Percentiles rank a stretch among this genome's conserved stretches.
Conservation (phyloP, 1,140 invertebrate genomes). For the Drosophila azteca region DNA sequence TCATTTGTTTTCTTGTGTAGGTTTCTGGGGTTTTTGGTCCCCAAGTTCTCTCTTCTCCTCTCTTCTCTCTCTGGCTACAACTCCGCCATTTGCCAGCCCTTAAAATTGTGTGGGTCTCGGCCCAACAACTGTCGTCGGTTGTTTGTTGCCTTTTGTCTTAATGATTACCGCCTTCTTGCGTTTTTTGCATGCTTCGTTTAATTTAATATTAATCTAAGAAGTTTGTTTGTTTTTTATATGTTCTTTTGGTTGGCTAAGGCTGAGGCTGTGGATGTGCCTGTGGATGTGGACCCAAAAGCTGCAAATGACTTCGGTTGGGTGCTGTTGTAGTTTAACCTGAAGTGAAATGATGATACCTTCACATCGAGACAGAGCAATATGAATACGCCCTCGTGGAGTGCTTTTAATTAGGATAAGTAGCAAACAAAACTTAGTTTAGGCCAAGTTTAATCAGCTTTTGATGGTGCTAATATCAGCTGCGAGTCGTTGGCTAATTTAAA, state of each 20-base stretch:
- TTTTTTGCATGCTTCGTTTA: slow-evolving; percentile 83
- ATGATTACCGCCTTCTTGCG: slow-evolving; percentile 76
- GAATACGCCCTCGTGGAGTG: too few relatives aligned
- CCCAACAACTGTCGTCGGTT: slow-evolving; percentile 19
- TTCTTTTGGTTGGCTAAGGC: slow-evolving; percentile 12
- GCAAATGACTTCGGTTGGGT: not conserved
- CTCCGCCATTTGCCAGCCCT: slow-evolving; percentile 24
- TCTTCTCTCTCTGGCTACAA: not conserved
- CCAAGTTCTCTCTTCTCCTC: not conserved
- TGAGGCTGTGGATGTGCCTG: not conserved
- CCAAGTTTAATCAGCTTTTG: too few relatives aligned
- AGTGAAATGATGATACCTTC: too few relatives aligned
- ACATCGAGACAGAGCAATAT: too few relatives aligned
- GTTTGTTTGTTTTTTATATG: slow-evolving; percentile 69
- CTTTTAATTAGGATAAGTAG: too few relatives aligned
- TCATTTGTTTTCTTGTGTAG: slow-evolving; percentile 81
- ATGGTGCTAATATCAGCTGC: too few relatives aligned
- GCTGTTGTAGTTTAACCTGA: not conserved
- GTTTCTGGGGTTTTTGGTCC: slow-evolving; percentile 68
- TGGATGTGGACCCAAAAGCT: not conserved
- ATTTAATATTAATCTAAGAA: slow-evolving; percentile 83
- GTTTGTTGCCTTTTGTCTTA: slow-evolving; percentile 60
- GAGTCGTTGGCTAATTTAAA: too few relatives aligned
- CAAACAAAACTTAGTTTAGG: too few relatives aligned
- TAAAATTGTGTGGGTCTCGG: slow-evolving; percentile 16